These are phyloP conservation scores for Cartodere bifasciata DNA, from an alignment of 2,888 invertebrate species.

Conservation along the genomic window DNA sequence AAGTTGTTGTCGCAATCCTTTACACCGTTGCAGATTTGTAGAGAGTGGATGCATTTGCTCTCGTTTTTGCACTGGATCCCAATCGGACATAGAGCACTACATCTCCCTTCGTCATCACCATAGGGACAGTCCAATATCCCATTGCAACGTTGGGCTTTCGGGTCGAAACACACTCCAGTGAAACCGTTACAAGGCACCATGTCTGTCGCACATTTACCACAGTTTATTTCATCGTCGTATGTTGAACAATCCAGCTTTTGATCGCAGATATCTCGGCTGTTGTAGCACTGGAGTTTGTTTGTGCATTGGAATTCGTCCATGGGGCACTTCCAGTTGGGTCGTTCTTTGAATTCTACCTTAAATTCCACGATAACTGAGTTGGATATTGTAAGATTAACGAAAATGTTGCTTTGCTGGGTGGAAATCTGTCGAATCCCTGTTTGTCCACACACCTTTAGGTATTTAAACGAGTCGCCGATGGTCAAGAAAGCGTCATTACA, in stretches of 20 bases:
- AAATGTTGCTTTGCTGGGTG: background rate
- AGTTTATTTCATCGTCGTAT: constrained; percentile 19
- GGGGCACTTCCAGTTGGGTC: constrained; percentile 11
- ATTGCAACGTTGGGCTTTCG: constrained; percentile 15
- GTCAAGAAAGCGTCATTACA: constrained; percentile 4
- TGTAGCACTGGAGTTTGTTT: constrained; percentile 14
- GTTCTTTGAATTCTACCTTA: constrained; percentile 10
- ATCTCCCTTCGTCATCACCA: constrained; percentile 18
- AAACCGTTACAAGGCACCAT: constrained; percentile 12
- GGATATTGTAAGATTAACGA: constrained; percentile 1
- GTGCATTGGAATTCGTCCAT: constrained; percentile 14
- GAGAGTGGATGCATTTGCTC: constrained; percentile 14
- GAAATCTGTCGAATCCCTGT: constrained; percentile 2
- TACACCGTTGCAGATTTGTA: constrained; percentile 17
- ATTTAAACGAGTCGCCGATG: background rate
- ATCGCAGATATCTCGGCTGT: constrained; percentile 14
- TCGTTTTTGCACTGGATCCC: constrained; percentile 14
- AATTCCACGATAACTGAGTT: constrained; percentile 6
- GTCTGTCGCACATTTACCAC: constrained; percentile 13
- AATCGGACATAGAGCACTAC: constrained; percentile 11
- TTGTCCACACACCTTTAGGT: constrained; percentile 4
- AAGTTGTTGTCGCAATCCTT: constrained; percentile 17
- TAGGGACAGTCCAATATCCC: constrained; percentile 15
- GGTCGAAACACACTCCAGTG: constrained; percentile 12
- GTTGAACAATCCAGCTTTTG: constrained; percentile 16